Conservation (phyloP, 2,113 vertebrate species). For the Thinocorus orbignyianus region DNA sequence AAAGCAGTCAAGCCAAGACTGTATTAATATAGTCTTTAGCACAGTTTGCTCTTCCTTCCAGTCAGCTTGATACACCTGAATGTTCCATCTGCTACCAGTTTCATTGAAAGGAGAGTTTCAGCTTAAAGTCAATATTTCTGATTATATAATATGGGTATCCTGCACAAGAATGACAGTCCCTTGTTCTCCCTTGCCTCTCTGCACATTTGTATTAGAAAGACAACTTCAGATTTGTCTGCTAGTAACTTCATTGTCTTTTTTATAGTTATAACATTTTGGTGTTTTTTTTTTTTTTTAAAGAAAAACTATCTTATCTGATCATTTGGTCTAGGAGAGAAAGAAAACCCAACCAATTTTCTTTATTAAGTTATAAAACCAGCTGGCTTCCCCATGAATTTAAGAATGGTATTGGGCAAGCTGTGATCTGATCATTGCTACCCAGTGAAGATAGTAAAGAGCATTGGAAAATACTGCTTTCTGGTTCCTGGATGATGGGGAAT, state of each 20-base stretch:
- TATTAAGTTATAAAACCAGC: not conserved
- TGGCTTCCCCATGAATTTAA: not conserved
- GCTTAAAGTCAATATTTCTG: not conserved
- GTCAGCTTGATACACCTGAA: not conserved
- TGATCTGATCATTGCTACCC: not conserved
- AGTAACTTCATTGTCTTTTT: not conserved
- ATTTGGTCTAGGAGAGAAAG: not conserved
- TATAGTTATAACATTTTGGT: not conserved
- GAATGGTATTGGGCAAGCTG: not conserved
- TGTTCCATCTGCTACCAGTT: not conserved
- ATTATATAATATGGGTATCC: not conserved
- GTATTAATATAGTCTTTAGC: not conserved
- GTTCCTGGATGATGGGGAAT: not conserved
- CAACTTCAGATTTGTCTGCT: not conserved
- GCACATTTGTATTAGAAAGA: not conserved
- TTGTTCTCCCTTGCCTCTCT: not conserved
- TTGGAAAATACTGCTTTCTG: not conserved
- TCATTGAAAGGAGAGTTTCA: not conserved
- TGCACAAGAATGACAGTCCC: not conserved
- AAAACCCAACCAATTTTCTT: not conserved
- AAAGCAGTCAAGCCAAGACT: not conserved
- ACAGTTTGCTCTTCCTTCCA: not conserved
- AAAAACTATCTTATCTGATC: not conserved
- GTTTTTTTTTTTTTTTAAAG: not conserved
- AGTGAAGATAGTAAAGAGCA: not conserved